phyloP scores from a whole-genome alignment of 2,888 invertebrate species.

The Sphecodes monilicornis region DNA sequence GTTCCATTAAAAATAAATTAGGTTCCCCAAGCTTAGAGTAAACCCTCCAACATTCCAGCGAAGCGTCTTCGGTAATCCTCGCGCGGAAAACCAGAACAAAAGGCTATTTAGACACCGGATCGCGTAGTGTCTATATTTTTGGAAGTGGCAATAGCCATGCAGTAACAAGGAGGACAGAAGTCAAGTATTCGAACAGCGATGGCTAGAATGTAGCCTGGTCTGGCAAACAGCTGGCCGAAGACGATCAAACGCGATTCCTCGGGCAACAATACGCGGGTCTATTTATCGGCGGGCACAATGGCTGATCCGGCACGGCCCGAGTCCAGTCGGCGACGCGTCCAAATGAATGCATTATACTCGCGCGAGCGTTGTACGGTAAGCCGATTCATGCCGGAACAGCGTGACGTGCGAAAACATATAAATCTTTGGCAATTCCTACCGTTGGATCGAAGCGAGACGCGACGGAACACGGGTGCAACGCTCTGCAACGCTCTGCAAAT shows the following conservation, averaged over 20 bases:
- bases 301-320: constrained; percentile 4
- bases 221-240: constrained; percentile 13
- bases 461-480: not conserved
- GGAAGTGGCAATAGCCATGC: not conserved
- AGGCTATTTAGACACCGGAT: not conserved
- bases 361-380: constrained; percentile 37
- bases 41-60: too few species aligned
- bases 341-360: constrained; percentile 42
- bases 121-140: not conserved
- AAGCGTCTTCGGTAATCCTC: too few species aligned
- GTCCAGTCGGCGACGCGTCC: not conserved
- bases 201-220: constrained; percentile 2
- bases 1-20: too few species aligned
- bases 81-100: not conserved
- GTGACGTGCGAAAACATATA: constrained; percentile 57
- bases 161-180: not conserved
- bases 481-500: constrained; percentile 10
- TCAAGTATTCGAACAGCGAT: not conserved
- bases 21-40: too few species aligned
- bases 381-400: constrained; percentile 47
- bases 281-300: constrained; percentile 17
- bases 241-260: constrained; percentile 1
- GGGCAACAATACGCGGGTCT: not conserved
- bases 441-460: constrained; percentile 18
- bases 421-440: constrained; percentile 45